These are phyloP conservation scores for Donacobius atricapilla DNA, from an alignment of 2,113 vertebrate genomes.

Conservation along the genomic window DNA sequence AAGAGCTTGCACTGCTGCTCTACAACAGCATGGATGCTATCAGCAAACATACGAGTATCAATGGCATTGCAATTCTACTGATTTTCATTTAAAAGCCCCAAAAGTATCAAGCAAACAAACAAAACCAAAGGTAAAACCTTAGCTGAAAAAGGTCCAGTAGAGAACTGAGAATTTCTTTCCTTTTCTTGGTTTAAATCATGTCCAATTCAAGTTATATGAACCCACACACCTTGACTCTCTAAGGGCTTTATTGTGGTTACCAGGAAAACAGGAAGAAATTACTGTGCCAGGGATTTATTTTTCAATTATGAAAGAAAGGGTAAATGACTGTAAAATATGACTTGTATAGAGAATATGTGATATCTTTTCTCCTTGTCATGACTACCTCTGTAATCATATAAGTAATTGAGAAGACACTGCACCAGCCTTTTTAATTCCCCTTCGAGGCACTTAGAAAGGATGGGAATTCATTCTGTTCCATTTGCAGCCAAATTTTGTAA, in stretches of 20 bases:
- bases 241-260: constrained; percentile 3
- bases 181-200: neutral
- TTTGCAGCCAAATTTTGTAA: neutral
- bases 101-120: neutral
- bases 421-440: neutral
- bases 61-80: neutral
- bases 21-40: neutral
- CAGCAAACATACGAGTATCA: neutral
- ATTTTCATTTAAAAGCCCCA: neutral
- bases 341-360: neutral
- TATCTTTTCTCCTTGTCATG: neutral
- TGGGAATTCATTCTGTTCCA: constrained; percentile 8
- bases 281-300: neutral
- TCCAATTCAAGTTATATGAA: neutral
- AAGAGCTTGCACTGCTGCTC: neutral
- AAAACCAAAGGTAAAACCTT: neutral
- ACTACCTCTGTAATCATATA: neutral
- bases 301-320: neutral
- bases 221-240: neutral
- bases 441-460: constrained; percentile 17
- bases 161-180: neutral
- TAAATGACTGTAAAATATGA: neutral
- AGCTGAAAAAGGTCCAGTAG: neutral
- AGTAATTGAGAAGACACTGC: neutral
- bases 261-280: constrained; percentile 1